These are phyloP conservation scores for Chlamydotis undulata DNA, from an alignment of 2,113 vertebrate species.

Conservation along the genomic window DNA sequence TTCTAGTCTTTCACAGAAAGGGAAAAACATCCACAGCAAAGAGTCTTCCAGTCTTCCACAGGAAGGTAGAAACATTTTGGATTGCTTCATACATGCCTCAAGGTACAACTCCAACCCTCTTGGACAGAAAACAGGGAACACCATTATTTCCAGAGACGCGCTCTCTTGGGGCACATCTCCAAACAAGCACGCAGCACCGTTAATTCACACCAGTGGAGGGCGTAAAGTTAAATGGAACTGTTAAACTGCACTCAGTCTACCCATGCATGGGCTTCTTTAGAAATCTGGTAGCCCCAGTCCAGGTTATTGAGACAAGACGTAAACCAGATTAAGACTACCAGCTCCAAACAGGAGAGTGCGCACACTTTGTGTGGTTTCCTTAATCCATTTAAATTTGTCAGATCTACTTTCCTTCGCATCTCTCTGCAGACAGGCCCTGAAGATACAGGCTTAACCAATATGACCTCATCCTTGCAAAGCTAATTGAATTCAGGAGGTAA, in stretches of 20 bases:
- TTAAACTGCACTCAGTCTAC: background rate
- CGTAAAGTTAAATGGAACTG: background rate
- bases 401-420: background rate
- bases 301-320: background rate
- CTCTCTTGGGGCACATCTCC: background rate
- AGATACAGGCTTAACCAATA: background rate
- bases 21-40: background rate
- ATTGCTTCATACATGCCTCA: background rate
- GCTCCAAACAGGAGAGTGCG: accelerated
- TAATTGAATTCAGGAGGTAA: constrained; percentile 37
- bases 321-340: background rate
- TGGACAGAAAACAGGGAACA: accelerated
- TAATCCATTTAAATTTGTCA: background rate
- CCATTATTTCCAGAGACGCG: background rate
- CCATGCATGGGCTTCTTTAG: background rate
- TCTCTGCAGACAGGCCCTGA: background rate
- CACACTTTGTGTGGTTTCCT: background rate
- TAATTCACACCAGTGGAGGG: background rate
- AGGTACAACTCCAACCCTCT: background rate
- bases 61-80: background rate
- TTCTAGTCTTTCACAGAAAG: background rate
- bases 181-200: background rate
- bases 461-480: background rate
- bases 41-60: background rate
- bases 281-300: background rate